Conservation (phyloP, 1,140 invertebrate species). For the Mamestra configurata region DNA sequence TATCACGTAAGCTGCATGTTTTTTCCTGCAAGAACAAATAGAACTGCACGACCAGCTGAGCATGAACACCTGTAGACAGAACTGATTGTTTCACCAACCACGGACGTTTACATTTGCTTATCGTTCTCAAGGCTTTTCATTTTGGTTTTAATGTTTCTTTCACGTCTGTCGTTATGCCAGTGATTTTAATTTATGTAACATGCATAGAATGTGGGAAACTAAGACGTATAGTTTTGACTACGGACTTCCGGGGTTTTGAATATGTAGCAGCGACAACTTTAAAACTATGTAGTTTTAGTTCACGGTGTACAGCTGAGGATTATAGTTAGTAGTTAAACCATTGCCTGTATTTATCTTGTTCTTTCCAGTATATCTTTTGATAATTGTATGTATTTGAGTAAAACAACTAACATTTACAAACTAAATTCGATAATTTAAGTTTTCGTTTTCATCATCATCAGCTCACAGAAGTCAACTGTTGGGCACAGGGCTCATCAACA, state of each 20-base stretch:
- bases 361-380: background rate
- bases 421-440: too few species aligned
- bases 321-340: too few species aligned
- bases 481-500: too few species aligned
- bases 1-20: background rate
- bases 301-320: background rate
- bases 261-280: background rate
- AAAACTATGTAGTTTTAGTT: background rate
- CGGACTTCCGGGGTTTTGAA: slow-evolving; percentile 29
- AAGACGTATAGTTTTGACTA: slow-evolving; percentile 6
- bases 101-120: background rate
- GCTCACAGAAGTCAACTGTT: too few species aligned
- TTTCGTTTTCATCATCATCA: too few species aligned
- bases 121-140: slow-evolving; percentile 31
- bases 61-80: slow-evolving; percentile 35
- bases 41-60: background rate
- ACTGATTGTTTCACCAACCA: background rate
- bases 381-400: background rate
- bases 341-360: too few species aligned
- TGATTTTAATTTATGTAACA: slow-evolving; percentile 21
- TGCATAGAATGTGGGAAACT: slow-evolving; percentile 17
- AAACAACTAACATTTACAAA: too few species aligned
- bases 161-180: slow-evolving; percentile 3
- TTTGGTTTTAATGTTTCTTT: slow-evolving; percentile 13
- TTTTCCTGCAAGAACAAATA: background rate